These are phyloP conservation scores for Contarinia nasturtii DNA, from an alignment of 1,140 invertebrate genomes.

Conservation along the genomic window DNA sequence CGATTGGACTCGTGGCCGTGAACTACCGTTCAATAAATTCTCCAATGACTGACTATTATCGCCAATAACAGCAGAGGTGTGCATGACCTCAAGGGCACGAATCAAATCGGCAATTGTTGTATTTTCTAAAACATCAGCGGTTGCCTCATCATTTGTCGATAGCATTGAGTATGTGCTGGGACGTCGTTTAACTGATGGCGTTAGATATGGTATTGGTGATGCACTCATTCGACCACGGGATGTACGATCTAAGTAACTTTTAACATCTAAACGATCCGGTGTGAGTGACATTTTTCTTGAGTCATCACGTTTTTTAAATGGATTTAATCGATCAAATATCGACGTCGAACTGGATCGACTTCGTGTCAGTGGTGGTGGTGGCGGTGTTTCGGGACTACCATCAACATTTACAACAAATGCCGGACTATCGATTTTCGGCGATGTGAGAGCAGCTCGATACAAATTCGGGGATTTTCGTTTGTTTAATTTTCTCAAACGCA, in stretches of 20 bases:
- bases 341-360: background rate
- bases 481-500: slow-evolving; percentile 14
- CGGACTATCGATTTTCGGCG: background rate
- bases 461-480: slow-evolving; percentile 1
- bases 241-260: background rate
- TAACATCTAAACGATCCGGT: background rate
- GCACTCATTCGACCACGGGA: background rate
- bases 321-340: slow-evolving; percentile 8
- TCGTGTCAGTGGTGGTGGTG: background rate
- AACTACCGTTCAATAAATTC: background rate
- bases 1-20: slow-evolving; percentile 1
- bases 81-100: slow-evolving; percentile 41
- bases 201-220: slow-evolving; percentile 4
- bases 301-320: slow-evolving; percentile 6
- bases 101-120: slow-evolving; percentile 57
- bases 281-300: background rate
- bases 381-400: background rate
- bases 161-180: slow-evolving; percentile 32
- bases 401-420: background rate
- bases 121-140: slow-evolving; percentile 46
- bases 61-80: slow-evolving; percentile 18
- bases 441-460: slow-evolving; percentile 1
- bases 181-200: slow-evolving; percentile 29
- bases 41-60: background rate
- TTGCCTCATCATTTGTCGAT: slow-evolving; percentile 29